These are phyloP conservation scores for Poeciliopsis presidionis DNA, from an alignment of 2,797 vertebrate species.

Conservation along the genomic window DNA sequence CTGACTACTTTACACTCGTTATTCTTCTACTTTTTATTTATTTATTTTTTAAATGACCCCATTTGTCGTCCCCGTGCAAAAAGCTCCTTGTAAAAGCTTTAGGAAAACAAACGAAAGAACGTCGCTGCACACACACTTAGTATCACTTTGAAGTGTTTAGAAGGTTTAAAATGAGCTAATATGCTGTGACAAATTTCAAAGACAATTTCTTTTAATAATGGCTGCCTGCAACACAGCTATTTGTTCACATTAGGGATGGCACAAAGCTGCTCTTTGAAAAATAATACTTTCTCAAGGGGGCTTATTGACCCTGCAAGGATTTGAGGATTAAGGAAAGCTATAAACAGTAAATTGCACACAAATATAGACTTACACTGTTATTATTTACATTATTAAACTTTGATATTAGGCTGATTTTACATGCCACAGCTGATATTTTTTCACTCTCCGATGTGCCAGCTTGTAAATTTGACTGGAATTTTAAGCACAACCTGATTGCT, in stretches of 20 bases:
- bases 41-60: background rate
- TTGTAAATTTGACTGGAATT: slow-evolving; percentile 36
- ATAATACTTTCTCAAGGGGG: slow-evolving; percentile 27
- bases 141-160: slow-evolving; percentile 43
- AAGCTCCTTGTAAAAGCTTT: background rate
- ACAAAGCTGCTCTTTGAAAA: slow-evolving; percentile 33
- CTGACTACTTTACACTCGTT: background rate
- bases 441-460: slow-evolving; percentile 27
- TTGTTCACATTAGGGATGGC: slow-evolving; percentile 40
- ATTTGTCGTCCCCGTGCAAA: background rate
- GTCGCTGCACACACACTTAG: slow-evolving; percentile 1
- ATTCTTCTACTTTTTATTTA: background rate
- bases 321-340: slow-evolving; percentile 26
- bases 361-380: slow-evolving; percentile 13
- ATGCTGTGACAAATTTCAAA: slow-evolving; percentile 53
- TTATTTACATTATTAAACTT: slow-evolving; percentile 7
- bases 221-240: slow-evolving; percentile 20
- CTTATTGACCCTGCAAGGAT: slow-evolving; percentile 29
- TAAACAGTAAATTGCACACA: slow-evolving; percentile 8
- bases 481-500: slow-evolving; percentile 17
- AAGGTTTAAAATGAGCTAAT: slow-evolving; percentile 38
- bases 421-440: slow-evolving; percentile 19
- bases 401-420: background rate
- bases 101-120: background rate
- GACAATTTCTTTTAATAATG: slow-evolving; percentile 49